Conservation (phyloP, 1,140 invertebrate genomes). For the Ooceraea biroi region DNA sequence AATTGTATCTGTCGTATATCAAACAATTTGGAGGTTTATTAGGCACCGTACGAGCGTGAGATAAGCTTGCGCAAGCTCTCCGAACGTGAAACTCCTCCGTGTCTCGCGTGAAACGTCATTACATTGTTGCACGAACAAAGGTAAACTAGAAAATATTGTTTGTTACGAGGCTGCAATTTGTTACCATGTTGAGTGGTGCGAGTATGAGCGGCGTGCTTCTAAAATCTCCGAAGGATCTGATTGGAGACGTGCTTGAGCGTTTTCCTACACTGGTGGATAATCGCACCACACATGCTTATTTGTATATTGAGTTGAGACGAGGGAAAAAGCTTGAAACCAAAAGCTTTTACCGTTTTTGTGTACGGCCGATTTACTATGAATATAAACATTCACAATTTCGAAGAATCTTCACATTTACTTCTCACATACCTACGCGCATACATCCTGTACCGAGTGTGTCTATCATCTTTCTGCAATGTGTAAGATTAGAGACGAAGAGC, state of each 20-base stretch:
- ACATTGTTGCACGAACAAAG: conserved; percentile 65
- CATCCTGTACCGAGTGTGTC: not conserved
- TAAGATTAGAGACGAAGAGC: not conserved
- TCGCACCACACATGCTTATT: conserved; percentile 73
- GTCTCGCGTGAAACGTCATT: conserved; percentile 59
- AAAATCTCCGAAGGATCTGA: conserved; percentile 63
- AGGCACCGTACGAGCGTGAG: conserved; percentile 30
- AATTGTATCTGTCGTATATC: conserved; percentile 66
- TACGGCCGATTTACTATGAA: conserved; percentile 75
- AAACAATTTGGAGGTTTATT: conserved; percentile 50
- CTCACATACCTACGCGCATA: not conserved
- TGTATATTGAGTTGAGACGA: conserved; percentile 68
- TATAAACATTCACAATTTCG: conserved; percentile 75
- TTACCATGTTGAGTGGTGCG: conserved; percentile 71
- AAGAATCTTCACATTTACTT: conserved; percentile 46
- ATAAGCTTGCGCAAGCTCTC: conserved; percentile 40
- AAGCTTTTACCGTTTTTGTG: conserved; percentile 75
- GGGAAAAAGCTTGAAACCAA: conserved; percentile 57
- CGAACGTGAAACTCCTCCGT: conserved; percentile 58
- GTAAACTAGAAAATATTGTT: conserved; percentile 69
- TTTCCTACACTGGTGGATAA: conserved; percentile 66
- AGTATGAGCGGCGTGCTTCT: conserved; percentile 67
- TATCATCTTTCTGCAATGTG: conserved; percentile 6
- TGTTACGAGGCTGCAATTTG: conserved; percentile 75
- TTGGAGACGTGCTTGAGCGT: conserved; percentile 63